These are phyloP conservation scores for Microctonus hyperodae DNA, from an alignment of 2,888 invertebrate species.

Conservation along the genomic window DNA sequence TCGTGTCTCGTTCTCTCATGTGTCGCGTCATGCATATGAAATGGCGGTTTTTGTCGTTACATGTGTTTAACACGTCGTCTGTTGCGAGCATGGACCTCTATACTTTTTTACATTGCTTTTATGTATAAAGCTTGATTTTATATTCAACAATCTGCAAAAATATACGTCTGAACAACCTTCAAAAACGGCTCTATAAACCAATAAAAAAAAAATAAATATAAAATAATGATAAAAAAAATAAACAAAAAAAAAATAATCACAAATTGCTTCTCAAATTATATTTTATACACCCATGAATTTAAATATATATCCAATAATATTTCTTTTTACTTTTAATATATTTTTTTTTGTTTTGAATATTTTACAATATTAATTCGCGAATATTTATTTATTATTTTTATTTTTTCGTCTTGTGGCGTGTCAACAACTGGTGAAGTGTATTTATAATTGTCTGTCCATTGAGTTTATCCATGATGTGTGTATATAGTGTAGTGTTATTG, in stretches of 20 bases:
- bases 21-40: slow-evolving; percentile 44
- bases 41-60: slow-evolving; percentile 35
- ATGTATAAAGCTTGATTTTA: no score
- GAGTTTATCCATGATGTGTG: background rate
- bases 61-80: slow-evolving; percentile 25
- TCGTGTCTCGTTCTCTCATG: slow-evolving; percentile 18
- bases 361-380: no score
- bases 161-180: background rate
- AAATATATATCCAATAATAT: no score
- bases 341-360: no score
- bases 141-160: no score
- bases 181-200: no score
- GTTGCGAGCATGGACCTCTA: slow-evolving; percentile 1
- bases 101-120: background rate
- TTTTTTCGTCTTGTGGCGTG: no score
- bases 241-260: background rate
- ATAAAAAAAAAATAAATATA: no score
- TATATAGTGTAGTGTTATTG: background rate
- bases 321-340: background rate
- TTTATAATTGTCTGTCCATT: background rate
- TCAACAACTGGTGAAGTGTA: background rate
- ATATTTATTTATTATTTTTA: no score
- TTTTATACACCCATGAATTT: no score
- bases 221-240: no score
- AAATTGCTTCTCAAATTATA: slow-evolving; percentile 3